Conservation (phyloP, 2,888 invertebrate species). For the Archaeoteleia sp. region DNA sequence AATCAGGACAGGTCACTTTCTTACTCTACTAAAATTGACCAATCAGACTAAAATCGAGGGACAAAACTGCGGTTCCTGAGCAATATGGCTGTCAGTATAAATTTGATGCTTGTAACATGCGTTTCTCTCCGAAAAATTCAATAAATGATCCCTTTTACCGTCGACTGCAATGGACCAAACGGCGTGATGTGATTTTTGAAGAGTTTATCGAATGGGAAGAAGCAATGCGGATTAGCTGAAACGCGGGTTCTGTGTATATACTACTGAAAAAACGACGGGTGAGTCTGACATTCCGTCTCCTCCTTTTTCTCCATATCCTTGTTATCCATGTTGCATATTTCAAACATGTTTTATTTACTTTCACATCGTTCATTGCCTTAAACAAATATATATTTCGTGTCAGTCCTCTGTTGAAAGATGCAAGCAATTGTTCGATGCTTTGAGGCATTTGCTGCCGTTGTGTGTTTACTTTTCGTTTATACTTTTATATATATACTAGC, state of each 20-base stretch:
- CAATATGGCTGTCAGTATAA: slow-evolving; percentile 99
- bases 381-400: too few relatives aligned
- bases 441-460: too few relatives aligned
- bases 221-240: slow-evolving; percentile 76
- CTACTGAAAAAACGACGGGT: slow-evolving; percentile 28
- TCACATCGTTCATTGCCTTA: slow-evolving; percentile 50
- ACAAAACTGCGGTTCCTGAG: slow-evolving; percentile 89
- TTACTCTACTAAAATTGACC: slow-evolving; percentile 73
- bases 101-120: slow-evolving; percentile 92
- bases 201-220: slow-evolving; percentile 77
- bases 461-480: too few relatives aligned
- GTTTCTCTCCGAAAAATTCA: slow-evolving; percentile 86
- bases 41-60: slow-evolving; percentile 82
- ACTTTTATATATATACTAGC: too few relatives aligned
- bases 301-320: neutral
- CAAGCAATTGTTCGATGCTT: too few relatives aligned
- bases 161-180: slow-evolving; percentile 75
- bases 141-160: slow-evolving; percentile 78
- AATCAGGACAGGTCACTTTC: slow-evolving; percentile 37
- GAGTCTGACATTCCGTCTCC: slow-evolving; percentile 19
- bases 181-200: slow-evolving; percentile 77
- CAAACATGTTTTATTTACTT: slow-evolving; percentile 53
- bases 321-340: slow-evolving; percentile 21
- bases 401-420: too few relatives aligned
- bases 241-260: slow-evolving; percentile 68